Evolutionary conservation across 2,113 vertebrate species (phyloP).

Genomic region (Carettochelys insculpta): DNA sequence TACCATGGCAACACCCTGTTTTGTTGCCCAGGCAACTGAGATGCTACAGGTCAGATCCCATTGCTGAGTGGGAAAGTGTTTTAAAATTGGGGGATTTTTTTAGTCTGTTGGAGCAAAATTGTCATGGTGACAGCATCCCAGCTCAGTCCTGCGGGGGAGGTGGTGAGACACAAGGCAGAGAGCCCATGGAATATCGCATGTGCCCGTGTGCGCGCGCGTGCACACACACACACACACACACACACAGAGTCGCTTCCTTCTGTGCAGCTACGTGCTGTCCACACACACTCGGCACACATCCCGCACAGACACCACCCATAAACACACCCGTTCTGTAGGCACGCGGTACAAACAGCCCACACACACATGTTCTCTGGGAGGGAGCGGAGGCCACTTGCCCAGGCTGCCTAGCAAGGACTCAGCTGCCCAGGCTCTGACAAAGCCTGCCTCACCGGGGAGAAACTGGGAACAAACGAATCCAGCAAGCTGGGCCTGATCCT

Average conservation of each 20-base stretch:
- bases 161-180: not conserved
- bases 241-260: not conserved
- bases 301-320: not conserved
- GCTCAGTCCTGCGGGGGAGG: not conserved
- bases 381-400: not conserved
- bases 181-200: not conserved
- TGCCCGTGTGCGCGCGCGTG: too few species aligned
- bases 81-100: not conserved
- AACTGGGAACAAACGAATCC: not conserved
- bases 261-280: not conserved
- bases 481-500: not conserved
- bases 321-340: not conserved
- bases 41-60: slow-evolving; percentile 11
- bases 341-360: not conserved
- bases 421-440: not conserved
- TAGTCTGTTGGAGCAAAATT: not conserved
- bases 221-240: too few species aligned
- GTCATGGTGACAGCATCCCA: not conserved
- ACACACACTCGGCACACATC: not conserved
- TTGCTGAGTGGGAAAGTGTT: not conserved
- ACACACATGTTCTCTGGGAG: not conserved
- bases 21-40: slow-evolving; percentile 52
- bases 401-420: not conserved
- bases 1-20: slow-evolving; percentile 47
- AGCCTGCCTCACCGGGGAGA: not conserved